Base-by-base conservation (phyloP, 2,888 invertebrate genomes). In the Nipponacmea schrenckii region DNA sequence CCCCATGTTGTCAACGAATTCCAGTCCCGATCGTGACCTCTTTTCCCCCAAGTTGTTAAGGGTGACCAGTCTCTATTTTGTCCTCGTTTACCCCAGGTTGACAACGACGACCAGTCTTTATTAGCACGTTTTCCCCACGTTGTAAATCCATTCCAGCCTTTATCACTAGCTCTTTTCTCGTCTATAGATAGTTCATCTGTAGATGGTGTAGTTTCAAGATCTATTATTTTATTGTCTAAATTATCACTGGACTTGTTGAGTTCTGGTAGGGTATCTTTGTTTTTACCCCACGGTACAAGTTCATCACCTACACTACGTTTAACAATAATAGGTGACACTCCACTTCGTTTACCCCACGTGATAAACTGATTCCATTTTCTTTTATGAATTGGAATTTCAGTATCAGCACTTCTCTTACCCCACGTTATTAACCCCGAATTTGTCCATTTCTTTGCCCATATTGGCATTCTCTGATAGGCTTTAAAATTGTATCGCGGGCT, bases 261-360 rank as follows among this genome's bases (percentile, higher is more conserved):
- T 39, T 39, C 39, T 7, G 7, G 39, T 39, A 10, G 10, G 8
- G 8, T 39, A 10, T 39, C 39, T 39, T 39, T 31, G 31, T 31
- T 31, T 31, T 31, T 39, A 39, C 10, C 39, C 39, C 39, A 39
- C 39, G 39, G 39, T 39, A 39, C 39, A 39, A 39, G 39, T 7
- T 39, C 39, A 39, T 39, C 39, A 39, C 39, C 39, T 39, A 39
- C 39, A 39, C 39, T 39, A 39, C 39, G 39, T 39, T 39, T 39
- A 39, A 39, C 39, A 39, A 39, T n/a, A n/a, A n/a, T 39, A 39
- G 39, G 10, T 39, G 39, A 10, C 39, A 39, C 39, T 39, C 39
- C 39, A 39, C 39, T 56, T 12, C 56, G 56, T 56, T 56, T 56
- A 56, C 56, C 56, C 56, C 56, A 56, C 56, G 56, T 56, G 8